Base-by-base conservation (phyloP, 2,797 vertebrate species). In the Huso huso region DNA sequence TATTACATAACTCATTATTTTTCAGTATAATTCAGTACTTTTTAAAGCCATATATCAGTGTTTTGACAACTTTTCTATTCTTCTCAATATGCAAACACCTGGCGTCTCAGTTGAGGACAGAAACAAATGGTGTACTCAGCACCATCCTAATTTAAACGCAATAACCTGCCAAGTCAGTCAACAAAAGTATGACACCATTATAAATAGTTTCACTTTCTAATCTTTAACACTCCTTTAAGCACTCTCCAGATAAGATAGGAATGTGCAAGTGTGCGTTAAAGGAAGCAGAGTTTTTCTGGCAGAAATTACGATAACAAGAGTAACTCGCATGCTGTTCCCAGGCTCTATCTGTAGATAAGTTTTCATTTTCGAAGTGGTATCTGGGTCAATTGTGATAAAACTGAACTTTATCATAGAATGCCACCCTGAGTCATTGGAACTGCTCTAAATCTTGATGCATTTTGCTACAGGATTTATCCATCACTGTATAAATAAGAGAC, bases 401-500 rank as follows among this genome's bases (percentile, higher is more conserved):
- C 49, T 61, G 12, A 50, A 67, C n/a, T 37, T 67, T 61, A 48
- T 49, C 49, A 61, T 67, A 10, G 57, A 0, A 13, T 52, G 61
- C n/a, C 10, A 57, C 15, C 2, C 50, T 37, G 37, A 55, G 49
- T 23, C n/a, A 52, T 52, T 49, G 51, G n/a, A 55, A 62, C n/a
- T n/a, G 18, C 18, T n/a, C 6, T n/a, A 51, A 52, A 53, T 58
- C 61, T 48, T 48, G 62, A 68, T 55, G 8, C 37, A 13, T 12
- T 48, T 62, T 66, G 51, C 48, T 65, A 7, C 18, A 48, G 15
- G 60, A 59, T 67, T 63, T 66, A 59, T 57, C 13, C 37, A 58
- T 66, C 52, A 74, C 74, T 13, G 72, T n/a, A 8, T 63, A 60
- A 70, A 70, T 68, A 62, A 73, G 72, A 23, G 79, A 75, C 74